Evolutionary conservation across 1,140 invertebrate genomes (phyloP).

Genomic region (Drosophila bocki): DNA sequence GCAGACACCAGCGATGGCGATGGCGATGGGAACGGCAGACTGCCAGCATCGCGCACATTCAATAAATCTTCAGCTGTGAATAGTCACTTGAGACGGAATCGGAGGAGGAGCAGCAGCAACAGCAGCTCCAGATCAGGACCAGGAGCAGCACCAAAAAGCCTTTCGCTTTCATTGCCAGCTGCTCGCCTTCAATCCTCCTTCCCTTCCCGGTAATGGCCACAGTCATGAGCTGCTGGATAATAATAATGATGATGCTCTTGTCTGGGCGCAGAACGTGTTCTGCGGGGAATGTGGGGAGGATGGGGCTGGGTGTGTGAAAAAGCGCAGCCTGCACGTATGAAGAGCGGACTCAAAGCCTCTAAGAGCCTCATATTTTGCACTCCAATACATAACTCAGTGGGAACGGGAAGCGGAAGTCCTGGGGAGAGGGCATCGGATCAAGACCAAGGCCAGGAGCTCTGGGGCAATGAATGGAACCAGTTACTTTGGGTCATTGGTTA

Average conservation of each 20-base stretch:
- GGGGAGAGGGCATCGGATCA: conserved; percentile 10
- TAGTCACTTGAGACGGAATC: conserved; percentile 74
- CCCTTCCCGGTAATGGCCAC: conserved; percentile 64
- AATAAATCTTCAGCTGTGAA: conserved; percentile 79
- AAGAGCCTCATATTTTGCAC: conserved; percentile 72
- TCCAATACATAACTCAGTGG: conserved; percentile 60
- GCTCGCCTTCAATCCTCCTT: conserved; percentile 3
- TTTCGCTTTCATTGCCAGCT: conserved; percentile 70
- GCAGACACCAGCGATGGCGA: conserved; percentile 39
- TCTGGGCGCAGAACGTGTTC: conserved; percentile 19
- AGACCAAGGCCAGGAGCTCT: conserved; percentile 51
- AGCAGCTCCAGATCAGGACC: conserved; percentile 3
- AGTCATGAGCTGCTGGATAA: conserved; percentile 62
- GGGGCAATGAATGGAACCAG: conserved; percentile 30
- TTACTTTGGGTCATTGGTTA: conserved; percentile 4
- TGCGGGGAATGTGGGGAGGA: neutral
- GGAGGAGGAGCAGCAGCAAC: conserved; percentile 16
- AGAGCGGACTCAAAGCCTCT: conserved; percentile 53
- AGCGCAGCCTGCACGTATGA: conserved; percentile 76
- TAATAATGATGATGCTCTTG: conserved; percentile 55
- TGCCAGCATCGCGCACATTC: conserved; percentile 69
- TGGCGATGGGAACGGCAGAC: conserved; percentile 29
- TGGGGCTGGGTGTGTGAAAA: conserved; percentile 64
- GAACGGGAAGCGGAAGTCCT: conserved; percentile 12
- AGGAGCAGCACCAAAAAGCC: conserved; percentile 49